phyloP scores from a whole-genome alignment of 2,113 vertebrate genomes.

The Corythornis cristatus region DNA sequence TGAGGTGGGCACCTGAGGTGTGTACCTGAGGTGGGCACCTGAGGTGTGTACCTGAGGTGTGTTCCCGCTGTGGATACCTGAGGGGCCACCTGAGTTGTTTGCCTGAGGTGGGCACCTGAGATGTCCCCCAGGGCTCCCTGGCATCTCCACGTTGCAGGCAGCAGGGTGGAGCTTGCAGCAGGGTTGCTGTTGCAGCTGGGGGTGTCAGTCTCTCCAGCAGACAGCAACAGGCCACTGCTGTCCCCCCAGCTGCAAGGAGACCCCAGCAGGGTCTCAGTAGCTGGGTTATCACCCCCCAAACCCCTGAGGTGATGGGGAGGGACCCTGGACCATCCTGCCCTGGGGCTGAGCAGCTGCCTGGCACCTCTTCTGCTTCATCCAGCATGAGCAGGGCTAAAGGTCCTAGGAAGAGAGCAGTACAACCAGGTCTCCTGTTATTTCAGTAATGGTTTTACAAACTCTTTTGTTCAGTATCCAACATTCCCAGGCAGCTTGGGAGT shows the following conservation, averaged over 20 bases:
- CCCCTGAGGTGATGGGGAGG: rapidly evolving
- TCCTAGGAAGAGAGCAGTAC: not conserved
- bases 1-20: too few relatives aligned
- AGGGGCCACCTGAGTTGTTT: too few relatives aligned
- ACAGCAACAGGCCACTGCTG: rapidly evolving
- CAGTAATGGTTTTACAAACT: not conserved
- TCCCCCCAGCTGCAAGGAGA: not conserved
- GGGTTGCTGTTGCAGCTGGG: not conserved
- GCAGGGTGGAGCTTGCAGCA: not conserved
- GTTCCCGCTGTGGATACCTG: too few relatives aligned
- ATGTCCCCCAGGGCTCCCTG: rapidly evolving
- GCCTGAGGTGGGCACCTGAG: not conserved
- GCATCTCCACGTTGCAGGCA: rapidly evolving
- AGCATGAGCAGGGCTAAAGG: not conserved
- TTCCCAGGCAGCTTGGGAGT: not conserved
- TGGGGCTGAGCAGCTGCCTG: rapidly evolving
- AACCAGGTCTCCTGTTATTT: not conserved
- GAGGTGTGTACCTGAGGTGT: too few relatives aligned
- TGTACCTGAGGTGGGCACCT: too few relatives aligned
- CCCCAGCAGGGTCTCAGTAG: not conserved
- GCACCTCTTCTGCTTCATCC: rapidly evolving
- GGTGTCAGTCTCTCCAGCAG: not conserved
- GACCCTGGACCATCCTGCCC: rapidly evolving
- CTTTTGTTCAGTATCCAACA: not conserved
- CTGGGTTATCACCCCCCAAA: not conserved